Conservation (phyloP, 2,888 invertebrate species). For the Periphyllus acericola region DNA sequence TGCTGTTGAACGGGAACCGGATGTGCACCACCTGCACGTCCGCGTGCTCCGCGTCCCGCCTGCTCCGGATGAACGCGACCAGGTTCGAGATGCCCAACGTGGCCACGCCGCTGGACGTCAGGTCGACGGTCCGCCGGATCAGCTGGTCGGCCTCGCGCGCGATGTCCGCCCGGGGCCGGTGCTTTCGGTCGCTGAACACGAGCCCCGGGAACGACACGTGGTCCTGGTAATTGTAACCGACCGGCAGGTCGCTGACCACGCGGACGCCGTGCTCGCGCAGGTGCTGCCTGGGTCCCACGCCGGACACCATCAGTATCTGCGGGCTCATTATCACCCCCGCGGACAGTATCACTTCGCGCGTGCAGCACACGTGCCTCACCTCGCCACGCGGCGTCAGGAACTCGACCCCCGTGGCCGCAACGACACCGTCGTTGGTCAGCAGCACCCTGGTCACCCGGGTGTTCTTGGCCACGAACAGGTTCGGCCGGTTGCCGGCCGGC, state of each 20-base stretch:
- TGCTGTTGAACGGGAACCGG: conserved; percentile 67
- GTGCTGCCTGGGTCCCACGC: conserved; percentile 71
- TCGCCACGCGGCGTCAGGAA: conserved; percentile 72
- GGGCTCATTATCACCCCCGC: conserved; percentile 76
- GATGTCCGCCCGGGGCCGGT: conserved; percentile 7
- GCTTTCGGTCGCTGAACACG: conserved; percentile 64
- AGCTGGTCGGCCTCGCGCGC: neutral
- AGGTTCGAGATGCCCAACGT: conserved; percentile 29
- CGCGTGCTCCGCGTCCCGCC: conserved; percentile 68
- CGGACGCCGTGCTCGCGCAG: conserved; percentile 69
- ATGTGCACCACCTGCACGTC: conserved; percentile 72
- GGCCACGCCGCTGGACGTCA: neutral
- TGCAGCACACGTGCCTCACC: conserved; percentile 68
- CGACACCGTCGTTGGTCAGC: conserved; percentile 70
- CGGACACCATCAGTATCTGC: conserved; percentile 75
- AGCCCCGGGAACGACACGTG: conserved; percentile 68
- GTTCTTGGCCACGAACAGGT: conserved; percentile 78
- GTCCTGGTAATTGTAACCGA: conserved; percentile 72
- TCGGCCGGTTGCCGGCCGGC: conserved; percentile 73
- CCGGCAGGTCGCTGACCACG: conserved; percentile 68
- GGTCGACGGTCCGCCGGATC: neutral
- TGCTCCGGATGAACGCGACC: conserved; percentile 36
- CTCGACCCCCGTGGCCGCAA: conserved; percentile 74
- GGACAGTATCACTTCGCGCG: conserved; percentile 74
- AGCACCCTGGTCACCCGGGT: conserved; percentile 77